Conservation (phyloP, 2,113 vertebrate species). For the Vanacampus margaritifer region DNA sequence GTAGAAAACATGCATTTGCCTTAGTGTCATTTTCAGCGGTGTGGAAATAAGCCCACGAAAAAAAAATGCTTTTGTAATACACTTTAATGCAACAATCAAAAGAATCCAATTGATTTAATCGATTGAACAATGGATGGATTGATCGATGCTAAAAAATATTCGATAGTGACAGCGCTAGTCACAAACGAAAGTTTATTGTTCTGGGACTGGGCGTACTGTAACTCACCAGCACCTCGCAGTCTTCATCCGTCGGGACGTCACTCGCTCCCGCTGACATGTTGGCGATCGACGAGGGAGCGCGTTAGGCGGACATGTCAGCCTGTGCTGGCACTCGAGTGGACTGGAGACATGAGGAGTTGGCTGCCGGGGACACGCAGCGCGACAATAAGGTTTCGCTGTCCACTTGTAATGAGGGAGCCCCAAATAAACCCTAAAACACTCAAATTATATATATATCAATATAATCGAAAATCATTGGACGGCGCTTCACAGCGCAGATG, state of each 20-base stretch:
- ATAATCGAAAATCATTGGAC: too few relatives aligned
- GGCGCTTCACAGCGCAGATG: too few relatives aligned
- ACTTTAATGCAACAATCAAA: too few relatives aligned
- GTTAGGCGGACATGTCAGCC: constrained; percentile 10
- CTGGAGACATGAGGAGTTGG: constrained; percentile 1
- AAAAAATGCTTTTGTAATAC: too few relatives aligned
- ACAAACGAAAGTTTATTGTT: background rate
- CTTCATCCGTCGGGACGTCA: constrained; percentile 67
- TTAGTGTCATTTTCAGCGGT: background rate
- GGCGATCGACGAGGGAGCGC: background rate
- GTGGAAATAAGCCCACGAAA: background rate
- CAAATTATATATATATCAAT: too few relatives aligned
- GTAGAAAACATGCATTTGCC: background rate
- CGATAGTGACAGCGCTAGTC: too few relatives aligned
- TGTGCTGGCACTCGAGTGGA: background rate
- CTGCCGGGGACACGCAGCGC: background rate
- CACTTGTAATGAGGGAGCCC: too few relatives aligned
- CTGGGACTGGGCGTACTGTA: background rate
- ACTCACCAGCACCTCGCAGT: constrained; percentile 71
- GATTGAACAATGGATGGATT: too few relatives aligned
- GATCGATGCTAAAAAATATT: too few relatives aligned
- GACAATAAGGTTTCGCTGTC: too few relatives aligned
- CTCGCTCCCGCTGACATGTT: constrained; percentile 63
- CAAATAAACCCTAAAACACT: too few relatives aligned
- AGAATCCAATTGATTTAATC: too few relatives aligned